Evolutionary conservation across 2,797 vertebrate species (phyloP).

Genomic region (Hemitrygon akajei): DNA sequence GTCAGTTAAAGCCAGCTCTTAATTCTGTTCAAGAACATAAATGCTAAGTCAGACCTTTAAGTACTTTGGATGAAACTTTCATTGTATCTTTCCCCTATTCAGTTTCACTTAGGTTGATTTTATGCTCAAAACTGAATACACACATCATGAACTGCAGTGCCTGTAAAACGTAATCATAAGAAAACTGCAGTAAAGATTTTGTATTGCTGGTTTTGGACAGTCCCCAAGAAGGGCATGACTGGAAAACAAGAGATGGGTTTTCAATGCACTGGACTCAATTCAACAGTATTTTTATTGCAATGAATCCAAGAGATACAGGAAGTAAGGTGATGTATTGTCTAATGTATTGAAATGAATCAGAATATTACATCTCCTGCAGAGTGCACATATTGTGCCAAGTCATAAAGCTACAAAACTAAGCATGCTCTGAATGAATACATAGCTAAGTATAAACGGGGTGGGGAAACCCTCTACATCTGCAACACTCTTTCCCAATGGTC

Average conservation of each 20-base stretch:
- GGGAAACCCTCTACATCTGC: too few species aligned
- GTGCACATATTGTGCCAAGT: too few species aligned
- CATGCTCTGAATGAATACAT: too few species aligned
- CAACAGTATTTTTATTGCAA: background rate
- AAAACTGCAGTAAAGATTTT: background rate
- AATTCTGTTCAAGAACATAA: background rate
- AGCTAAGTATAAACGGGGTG: too few species aligned
- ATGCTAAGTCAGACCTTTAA: background rate
- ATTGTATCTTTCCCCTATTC: background rate
- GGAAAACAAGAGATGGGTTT: background rate
- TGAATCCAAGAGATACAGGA: background rate
- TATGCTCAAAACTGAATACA: background rate
- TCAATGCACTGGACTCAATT: background rate
- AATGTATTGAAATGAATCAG: background rate
- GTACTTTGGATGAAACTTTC: background rate
- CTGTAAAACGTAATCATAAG: background rate
- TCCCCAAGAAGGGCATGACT: background rate
- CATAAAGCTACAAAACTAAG: too few species aligned
- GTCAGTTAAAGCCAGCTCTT: background rate
- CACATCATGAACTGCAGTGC: background rate
- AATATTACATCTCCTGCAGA: background rate
- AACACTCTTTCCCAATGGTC: too few species aligned
- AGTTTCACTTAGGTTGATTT: background rate
- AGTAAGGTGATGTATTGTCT: background rate
- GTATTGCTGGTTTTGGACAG: background rate